Percentiles rank a stretch among this genome's conserved stretches.
Conservation (phyloP, 2,888 invertebrate genomes). For the Hirtodrosophila duncani region DNA sequence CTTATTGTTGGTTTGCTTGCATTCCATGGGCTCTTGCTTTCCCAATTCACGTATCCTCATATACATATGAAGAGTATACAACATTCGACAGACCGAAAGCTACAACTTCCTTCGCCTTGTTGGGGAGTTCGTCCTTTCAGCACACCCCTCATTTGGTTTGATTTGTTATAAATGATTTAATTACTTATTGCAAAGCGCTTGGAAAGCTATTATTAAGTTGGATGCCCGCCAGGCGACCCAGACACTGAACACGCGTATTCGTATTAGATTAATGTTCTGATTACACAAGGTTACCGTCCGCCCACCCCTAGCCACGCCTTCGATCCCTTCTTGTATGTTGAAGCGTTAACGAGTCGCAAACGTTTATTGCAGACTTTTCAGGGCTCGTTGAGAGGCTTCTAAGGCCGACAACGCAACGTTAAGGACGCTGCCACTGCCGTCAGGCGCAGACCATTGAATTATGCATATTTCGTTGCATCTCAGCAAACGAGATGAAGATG, state of each 20-base stretch:
- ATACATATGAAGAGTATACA: too few relatives aligned
- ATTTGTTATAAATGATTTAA: constrained; percentile 64
- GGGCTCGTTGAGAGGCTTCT: constrained; percentile 17
- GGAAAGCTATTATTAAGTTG: constrained; percentile 52
- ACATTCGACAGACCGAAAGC: too few relatives aligned
- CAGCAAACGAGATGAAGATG: constrained; percentile 9
- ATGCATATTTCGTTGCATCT: constrained; percentile 53
- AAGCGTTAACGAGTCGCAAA: constrained; percentile 53
- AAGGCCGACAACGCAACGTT: constrained; percentile 8
- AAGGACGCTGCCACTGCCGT: constrained; percentile 15
- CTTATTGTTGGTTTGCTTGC: too few relatives aligned
- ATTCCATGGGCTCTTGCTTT: too few relatives aligned
- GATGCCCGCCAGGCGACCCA: constrained; percentile 38
- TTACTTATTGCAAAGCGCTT: constrained; percentile 50
- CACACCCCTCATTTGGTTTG: too few relatives aligned
- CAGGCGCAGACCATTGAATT: too few relatives aligned
- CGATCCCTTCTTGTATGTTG: constrained; percentile 13
- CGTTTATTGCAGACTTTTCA: constrained; percentile 50
- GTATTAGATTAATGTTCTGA: constrained; percentile 65
- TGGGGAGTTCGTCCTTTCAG: too few relatives aligned
- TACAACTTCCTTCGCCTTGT: too few relatives aligned
- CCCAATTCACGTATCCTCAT: too few relatives aligned
- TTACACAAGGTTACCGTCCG: constrained; percentile 33
- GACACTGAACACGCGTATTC: constrained; percentile 52
- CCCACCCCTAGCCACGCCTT: background rate